A percentile compares a stretch with the other conserved stretches of the same genome.
These are phyloP conservation scores for Lepidurus arcticus DNA, from an alignment of 1,140 invertebrate genomes.

Conservation along the genomic window DNA sequence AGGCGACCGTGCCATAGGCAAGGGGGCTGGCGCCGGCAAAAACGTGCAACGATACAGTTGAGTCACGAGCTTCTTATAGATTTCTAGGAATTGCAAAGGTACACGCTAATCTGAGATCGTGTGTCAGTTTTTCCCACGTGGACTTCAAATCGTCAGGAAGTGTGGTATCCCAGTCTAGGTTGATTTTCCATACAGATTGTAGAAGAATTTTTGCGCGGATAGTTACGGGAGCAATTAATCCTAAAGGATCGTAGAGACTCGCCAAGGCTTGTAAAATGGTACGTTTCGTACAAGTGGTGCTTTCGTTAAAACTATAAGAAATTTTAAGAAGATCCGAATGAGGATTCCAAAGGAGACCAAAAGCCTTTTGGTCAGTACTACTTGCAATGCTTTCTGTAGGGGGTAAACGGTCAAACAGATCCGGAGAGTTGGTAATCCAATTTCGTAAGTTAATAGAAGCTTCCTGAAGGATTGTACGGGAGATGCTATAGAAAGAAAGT, in stretches of 20 bases:
- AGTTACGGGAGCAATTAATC: constrained; percentile 6
- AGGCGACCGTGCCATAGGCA: background rate
- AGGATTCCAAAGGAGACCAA: constrained; percentile 28
- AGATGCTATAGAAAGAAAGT: background rate
- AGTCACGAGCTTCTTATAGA: background rate
- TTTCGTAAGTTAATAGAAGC: constrained; percentile 8
- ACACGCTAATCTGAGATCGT: background rate
- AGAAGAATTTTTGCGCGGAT: constrained; percentile 25
- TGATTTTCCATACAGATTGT: constrained; percentile 35
- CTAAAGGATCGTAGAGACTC: constrained; percentile 29
- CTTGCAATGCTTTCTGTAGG: background rate
- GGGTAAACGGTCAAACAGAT: background rate
- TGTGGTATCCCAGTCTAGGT: constrained; percentile 36
- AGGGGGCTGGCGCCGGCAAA: background rate
- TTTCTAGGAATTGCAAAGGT: background rate
- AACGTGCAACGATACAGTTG: background rate
- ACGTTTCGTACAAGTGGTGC: constrained; percentile 34
- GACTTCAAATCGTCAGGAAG: background rate
- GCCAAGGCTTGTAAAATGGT: constrained; percentile 28
- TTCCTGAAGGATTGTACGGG: constrained; percentile 6
- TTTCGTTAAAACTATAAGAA: background rate
- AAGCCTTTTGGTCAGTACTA: background rate
- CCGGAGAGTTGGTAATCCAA: constrained; percentile 23
- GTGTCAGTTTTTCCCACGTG: too few relatives aligned
- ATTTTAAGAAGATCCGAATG: constrained; percentile 8